Evolutionary conservation across 2,113 vertebrate species (phyloP), one percentile per base, ranked within the genome.

Genomic region (Nibea albiflora): DNA sequence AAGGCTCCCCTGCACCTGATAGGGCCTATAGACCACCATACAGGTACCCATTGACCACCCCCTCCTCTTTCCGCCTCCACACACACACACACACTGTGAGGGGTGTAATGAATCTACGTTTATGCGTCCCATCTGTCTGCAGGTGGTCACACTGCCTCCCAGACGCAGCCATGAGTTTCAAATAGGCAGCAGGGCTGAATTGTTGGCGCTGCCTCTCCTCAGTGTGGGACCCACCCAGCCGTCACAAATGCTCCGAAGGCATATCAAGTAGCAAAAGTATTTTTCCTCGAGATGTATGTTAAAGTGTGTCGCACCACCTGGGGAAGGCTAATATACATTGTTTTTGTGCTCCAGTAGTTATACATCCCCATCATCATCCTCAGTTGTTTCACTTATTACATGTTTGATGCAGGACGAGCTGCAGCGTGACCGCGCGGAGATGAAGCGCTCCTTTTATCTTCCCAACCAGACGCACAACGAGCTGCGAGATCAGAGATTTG

Each of bases 61-160:
- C 62, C 39, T 11, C 24, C 42, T 39, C 35, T 39, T 6, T 20
- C 69, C 39, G 2, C 53, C 39, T 20, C 14, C 10, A 11, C 80
- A 50, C 63, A 69, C 62, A 68, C 71, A 58, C 69, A 75, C 69
- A 70, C 80, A 65, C 64, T 4, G 52, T 28, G 28, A 64, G 50
- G 64, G 62, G 44, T 70, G 73, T 87, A 82, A 90, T 90, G 89
- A 88, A 89, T 90, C 87, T 75, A 73, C 22, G 58, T 89, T 91
- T 89, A 78, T 90, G 88, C 46, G 58, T 81, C 78, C 92, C 90
- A 88, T 93, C 89, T 94, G 94, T 86, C 91, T 87, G 89, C 91
- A 91, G 90, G 92, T 90, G 92, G 88, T 86, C 92, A 80, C 80
- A n/a, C 80, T 35, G 67, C 83, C 87, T 90, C 81, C 68, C 76